A percentile compares a stretch with the other conserved stretches of the same genome.
These are phyloP conservation scores for Congeria kusceri DNA, from an alignment of 2,888 invertebrate genomes.

Conservation along the genomic window DNA sequence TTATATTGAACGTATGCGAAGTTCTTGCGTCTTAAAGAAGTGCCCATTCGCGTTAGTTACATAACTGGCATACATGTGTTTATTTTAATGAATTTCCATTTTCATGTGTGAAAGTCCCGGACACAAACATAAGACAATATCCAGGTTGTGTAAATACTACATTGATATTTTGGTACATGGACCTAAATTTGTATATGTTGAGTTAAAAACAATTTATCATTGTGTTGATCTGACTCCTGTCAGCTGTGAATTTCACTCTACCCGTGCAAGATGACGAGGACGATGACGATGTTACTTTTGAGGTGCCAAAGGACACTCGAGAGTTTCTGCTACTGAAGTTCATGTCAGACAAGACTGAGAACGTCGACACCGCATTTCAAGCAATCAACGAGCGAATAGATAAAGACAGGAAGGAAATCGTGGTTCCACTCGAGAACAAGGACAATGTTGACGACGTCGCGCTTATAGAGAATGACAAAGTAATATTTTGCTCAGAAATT, in stretches of 20 bases:
- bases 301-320: conserved; percentile 16
- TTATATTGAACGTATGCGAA: too few relatives aligned
- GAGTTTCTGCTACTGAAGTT: conserved; percentile 50
- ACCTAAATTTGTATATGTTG: neutral
- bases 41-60: too few relatives aligned
- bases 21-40: too few relatives aligned
- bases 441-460: conserved; percentile 12
- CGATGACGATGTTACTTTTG: neutral
- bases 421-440: conserved; percentile 26
- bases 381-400: conserved; percentile 27
- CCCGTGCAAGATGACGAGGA: neutral
- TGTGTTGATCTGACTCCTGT: neutral
- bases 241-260: conserved; percentile 1
- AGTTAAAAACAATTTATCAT: neutral
- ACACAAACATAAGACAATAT: too few relatives aligned
- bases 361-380: conserved; percentile 8
- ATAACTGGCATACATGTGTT: too few relatives aligned
- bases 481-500: too few relatives aligned
- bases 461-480: conserved; percentile 9
- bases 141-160: too few relatives aligned
- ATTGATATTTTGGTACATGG: too few relatives aligned
- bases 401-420: conserved; percentile 3
- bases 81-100: too few relatives aligned
- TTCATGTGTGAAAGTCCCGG: too few relatives aligned
- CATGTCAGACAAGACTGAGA: conserved; percentile 30